Evolutionary conservation across 1,140 invertebrate species (phyloP), one percentile per base, ranked within the genome.

Genomic region (Trichonephila inaurata): DNA sequence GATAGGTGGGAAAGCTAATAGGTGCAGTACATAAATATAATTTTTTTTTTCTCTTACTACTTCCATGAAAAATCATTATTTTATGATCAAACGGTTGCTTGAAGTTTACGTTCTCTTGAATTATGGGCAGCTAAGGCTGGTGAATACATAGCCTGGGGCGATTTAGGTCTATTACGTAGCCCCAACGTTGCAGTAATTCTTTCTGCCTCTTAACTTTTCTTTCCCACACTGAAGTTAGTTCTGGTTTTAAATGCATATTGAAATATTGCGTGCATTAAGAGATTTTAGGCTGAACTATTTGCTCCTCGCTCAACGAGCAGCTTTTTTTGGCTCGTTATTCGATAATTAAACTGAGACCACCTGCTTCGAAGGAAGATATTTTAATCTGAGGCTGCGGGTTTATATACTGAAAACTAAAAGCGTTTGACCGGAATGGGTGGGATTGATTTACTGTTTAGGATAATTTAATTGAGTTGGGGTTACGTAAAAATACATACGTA

Each of bases 51-150:
- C 24, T 51, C 64, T 3, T 60, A 24, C 60, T 91, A 33, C 89
- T 44, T 81, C 66, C 89, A 40, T 81, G 86, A 81, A 91, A 91
- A 91, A 91, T 91, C 90, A 91, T 91, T 91, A 91, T 91, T 91
- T 91, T 91, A 91, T 91, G 90, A 91, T 91, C 89, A 83, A 91
- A 33, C 28, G 69, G 40, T 81, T 61, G 89, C 66, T 82, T n/a
- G 44, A 58, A 82, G 58, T 92, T 92, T 85, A 92, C 81, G 81
- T 44, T 85, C 60, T 2, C 58, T 66, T 85, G 58, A 85, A 85
- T 92, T 90, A 90, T 60, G 89, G 8, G 61, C 64, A 62, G 12
- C 24, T 58, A 85, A n/a, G 19, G 77, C 60, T 64, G 81, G 40
- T 92, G 77, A 92, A 64, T 83, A 92, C 61, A 85, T 85, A 66